Evolutionary conservation across 2,113 vertebrate species (phyloP), one percentile per base, ranked within the genome.

Genomic region (Antechinus stuartii): DNA sequence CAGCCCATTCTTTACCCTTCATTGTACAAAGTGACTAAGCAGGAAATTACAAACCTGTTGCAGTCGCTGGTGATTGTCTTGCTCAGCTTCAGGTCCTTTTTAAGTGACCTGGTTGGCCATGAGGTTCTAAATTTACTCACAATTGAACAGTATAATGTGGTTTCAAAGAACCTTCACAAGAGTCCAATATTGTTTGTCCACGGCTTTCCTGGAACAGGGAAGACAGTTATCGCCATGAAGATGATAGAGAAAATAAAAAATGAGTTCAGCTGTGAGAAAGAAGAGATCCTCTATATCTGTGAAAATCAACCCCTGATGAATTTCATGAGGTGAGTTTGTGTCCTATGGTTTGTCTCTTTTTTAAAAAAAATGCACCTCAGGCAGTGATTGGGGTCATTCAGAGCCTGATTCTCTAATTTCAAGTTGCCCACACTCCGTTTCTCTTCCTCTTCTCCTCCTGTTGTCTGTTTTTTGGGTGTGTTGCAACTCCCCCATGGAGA

Each of bases 121-220:
- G 98, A 98, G 93, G 52, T 98, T 96, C 95, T 98, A 55, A 98
- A 98, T 91, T 95, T 98, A 35, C 96, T 98, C 92, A 98, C 98
- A 42, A 1, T 61, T 12, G 84, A 98, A 61, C 98, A 98, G 53
- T 98, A 98, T 96, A 27, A 97, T 56, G 93, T 98, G 19, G 54
- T 98, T 25, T 98, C 98, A 30, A 89, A 92, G 90, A 98, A 97
- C n/a, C 97, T 98, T 55, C 56, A 1, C 54, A 97, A 95, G 49
- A 96, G 1, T 76, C 96, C 46, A 94, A 8, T 94, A 27, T 93
- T 98, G 35, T 99, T 98, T 92, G 42, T 99, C 91, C 98, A 98
- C 1, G 98, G 98, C 49, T 97, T 98, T 8, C 98, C 98, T 53
- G 98, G 98, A 94, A 98, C 98, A 7, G 98, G 98, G 49, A 98